Evolutionary conservation across 1,140 invertebrate genomes (phyloP).

Genomic region (Phthorimaea operculella): DNA sequence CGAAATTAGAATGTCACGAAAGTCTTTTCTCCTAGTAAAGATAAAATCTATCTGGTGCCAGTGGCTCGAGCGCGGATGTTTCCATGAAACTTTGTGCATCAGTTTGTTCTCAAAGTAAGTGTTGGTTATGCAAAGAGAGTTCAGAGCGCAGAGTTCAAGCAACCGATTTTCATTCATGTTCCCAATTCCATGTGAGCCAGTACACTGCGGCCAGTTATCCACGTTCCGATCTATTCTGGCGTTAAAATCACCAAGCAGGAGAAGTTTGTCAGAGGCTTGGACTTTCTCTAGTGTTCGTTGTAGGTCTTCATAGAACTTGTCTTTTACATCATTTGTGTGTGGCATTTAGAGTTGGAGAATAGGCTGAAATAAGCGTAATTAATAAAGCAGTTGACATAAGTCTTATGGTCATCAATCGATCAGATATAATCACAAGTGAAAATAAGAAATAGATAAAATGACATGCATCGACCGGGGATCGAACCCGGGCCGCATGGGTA

Average conservation of each 20-base stretch:
- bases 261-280: conserved; percentile 2
- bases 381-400: conserved; percentile 4
- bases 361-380: conserved; percentile 12
- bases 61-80: conserved; percentile 16
- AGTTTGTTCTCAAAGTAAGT: conserved; percentile 13
- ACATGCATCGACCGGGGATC: too few relatives aligned
- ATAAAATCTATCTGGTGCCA: conserved; percentile 16
- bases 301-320: conserved; percentile 13
- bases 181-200: neutral
- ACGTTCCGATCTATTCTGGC: neutral
- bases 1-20: conserved; percentile 8
- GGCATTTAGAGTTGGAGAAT: conserved; percentile 15
- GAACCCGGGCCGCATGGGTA: too few relatives aligned
- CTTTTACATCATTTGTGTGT: conserved; percentile 8
- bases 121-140: conserved; percentile 13
- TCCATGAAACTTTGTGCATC: conserved; percentile 18
- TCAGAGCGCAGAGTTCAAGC: conserved; percentile 11
- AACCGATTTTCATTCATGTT: conserved; percentile 12
- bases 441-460: too few relatives aligned
- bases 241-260: conserved; percentile 5
- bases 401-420: conserved; percentile 14
- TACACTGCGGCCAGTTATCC: neutral
- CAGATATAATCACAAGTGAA: too few relatives aligned
- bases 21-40: conserved; percentile 12
- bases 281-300: neutral